phyloP scores from a whole-genome alignment of 2,888 invertebrate genomes.

The Mythimna albipuncta region DNA sequence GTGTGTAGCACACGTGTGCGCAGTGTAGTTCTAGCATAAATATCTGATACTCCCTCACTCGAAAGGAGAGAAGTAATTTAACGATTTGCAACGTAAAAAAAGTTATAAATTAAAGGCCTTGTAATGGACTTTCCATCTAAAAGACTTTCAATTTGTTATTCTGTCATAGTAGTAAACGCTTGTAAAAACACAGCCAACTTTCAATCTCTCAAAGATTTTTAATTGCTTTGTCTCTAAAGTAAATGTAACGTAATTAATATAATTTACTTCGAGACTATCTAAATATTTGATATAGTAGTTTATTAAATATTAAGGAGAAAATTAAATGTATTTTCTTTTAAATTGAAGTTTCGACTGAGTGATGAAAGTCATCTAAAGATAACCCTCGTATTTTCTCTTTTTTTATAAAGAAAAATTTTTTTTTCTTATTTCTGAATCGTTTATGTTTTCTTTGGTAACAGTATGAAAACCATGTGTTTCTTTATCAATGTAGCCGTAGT shows the following conservation, averaged over 20 bases:
- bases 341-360: slow-evolving; percentile 1
- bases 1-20: no score
- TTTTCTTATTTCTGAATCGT: no score
- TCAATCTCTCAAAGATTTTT: slow-evolving; percentile 12
- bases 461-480: not conserved
- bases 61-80: no score
- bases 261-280: not conserved
- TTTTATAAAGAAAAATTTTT: no score
- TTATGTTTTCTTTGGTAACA: not conserved
- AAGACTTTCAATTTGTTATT: not conserved
- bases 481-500: not conserved
- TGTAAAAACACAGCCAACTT: not conserved
- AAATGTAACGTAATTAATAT: slow-evolving; percentile 9
- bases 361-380: not conserved
- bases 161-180: not conserved
- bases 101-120: not conserved
- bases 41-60: no score
- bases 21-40: no score
- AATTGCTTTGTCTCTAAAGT: slow-evolving; percentile 17
- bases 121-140: not conserved
- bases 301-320: slow-evolving; percentile 9
- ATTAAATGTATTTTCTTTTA: slow-evolving; percentile 7
- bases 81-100: no score
- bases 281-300: slow-evolving; percentile 5
- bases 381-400: not conserved